Conservation (phyloP, 2,113 vertebrate species). For the Candoia aspera region DNA sequence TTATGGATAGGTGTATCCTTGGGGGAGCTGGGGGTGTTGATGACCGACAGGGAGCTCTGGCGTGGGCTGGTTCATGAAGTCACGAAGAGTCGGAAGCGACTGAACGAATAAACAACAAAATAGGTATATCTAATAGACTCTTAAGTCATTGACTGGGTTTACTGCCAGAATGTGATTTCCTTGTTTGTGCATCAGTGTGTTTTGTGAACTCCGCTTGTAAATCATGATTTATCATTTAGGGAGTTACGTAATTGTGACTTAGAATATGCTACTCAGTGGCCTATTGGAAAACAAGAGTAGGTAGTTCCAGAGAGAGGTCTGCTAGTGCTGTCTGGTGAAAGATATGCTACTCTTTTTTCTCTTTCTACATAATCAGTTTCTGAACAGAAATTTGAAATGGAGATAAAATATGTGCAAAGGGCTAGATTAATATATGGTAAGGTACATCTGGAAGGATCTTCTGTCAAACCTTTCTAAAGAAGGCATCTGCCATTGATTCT, state of each 20-base stretch:
- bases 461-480: background rate
- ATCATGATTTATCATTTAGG: background rate
- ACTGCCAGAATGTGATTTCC: background rate
- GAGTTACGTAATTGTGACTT: background rate
- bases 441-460: background rate
- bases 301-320: background rate
- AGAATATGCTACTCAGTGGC: background rate
- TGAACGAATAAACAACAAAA: no score
- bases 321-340: background rate
- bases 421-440: background rate
- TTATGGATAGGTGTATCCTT: background rate
- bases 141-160: background rate
- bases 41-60: no score
- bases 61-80: no score
- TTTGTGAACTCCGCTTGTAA: background rate
- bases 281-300: background rate
- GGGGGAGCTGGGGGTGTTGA: no score
- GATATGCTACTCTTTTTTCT: background rate
- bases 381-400: background rate
- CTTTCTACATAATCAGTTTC: background rate
- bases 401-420: background rate
- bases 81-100: no score
- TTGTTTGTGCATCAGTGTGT: background rate
- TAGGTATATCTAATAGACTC: background rate
- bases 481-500: background rate